Conservation (phyloP, 2,113 vertebrate genomes). For the Ranitomeya variabilis region DNA sequence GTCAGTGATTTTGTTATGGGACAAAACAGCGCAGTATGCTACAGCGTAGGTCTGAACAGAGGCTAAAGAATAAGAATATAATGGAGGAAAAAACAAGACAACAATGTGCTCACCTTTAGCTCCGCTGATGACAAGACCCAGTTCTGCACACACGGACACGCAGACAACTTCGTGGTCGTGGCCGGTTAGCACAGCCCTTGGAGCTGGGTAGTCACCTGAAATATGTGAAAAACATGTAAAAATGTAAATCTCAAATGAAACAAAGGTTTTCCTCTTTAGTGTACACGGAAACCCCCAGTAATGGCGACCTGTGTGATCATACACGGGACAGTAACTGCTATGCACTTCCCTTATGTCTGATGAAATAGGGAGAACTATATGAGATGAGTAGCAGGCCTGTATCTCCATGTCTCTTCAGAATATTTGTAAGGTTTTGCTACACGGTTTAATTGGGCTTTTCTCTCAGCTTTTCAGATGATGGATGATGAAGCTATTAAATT, state of each 20-base stretch:
- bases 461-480: neutral
- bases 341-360: too few relatives aligned
- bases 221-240: neutral
- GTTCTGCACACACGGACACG: conserved; percentile 94
- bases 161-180: conserved; percentile 97
- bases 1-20: too few relatives aligned
- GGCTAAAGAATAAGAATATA: neutral
- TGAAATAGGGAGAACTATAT: too few relatives aligned
- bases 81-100: neutral
- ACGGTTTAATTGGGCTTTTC: neutral
- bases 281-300: neutral
- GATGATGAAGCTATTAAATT: neutral
- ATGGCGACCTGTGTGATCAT: neutral
- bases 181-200: conserved; percentile 93
- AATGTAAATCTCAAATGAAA: neutral
- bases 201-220: conserved; percentile 94
- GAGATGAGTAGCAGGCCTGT: too few relatives aligned
- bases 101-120: conserved; percentile 86
- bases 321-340: neutral
- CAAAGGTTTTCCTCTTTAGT: neutral
- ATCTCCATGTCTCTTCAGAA: too few relatives aligned
- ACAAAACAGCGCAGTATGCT: too few relatives aligned
- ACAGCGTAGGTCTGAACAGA: too few relatives aligned
- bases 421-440: too few relatives aligned
- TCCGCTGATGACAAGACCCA: conserved; percentile 97